Evolutionary conservation across 2,113 vertebrate genomes (phyloP), one percentile per base, ranked within the genome.

Genomic region (Litocranius walleri): DNA sequence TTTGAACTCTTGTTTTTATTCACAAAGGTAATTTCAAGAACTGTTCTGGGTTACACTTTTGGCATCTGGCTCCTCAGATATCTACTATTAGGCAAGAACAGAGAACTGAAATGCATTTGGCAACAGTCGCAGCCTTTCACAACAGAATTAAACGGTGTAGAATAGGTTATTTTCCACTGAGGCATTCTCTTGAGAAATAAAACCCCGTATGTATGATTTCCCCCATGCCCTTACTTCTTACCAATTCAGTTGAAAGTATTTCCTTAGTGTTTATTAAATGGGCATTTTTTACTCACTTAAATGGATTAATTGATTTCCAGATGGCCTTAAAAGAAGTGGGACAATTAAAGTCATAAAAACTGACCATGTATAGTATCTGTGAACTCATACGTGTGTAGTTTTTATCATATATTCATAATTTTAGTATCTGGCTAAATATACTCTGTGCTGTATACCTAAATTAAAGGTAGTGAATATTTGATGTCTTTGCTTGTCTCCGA

Each of bases 1-100:
- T 94, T 94, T 96, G 97, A 92, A 97, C 97, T 96, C 96, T 92
- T 62, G 21, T 91, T 95, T 98, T 97, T 97, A 80, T 95, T 90
- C 91, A 88, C 74, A 90, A 91, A 94, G 45, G 56, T 94, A 97
- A 91, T 97, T 97, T 98, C 57, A 45, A 86, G 86, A 91, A 25
- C 89, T 94, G 84, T 92, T 64, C 62, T 96, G 91, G 89, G 52
- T 97, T 91, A 62, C 13, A 16, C 59, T 90, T 86, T 88, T 91
- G 67, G 89, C 91, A 88, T 43, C 57, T 57, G 16, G 4, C 50
- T 52, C 36, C 89, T 94, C 64, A n/a, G 62, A 81, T 88, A 40
- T 54, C 91, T 92, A 10, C 50, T 59, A 1, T 90, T 93, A 71
- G 54, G 54, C 83, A 90, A 96, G 82, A 89, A 27, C 40, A 52